Evolutionary conservation across 2,797 vertebrate species (phyloP), one percentile per base, ranked within the genome.

Genomic region (Galago senegalensis): DNA sequence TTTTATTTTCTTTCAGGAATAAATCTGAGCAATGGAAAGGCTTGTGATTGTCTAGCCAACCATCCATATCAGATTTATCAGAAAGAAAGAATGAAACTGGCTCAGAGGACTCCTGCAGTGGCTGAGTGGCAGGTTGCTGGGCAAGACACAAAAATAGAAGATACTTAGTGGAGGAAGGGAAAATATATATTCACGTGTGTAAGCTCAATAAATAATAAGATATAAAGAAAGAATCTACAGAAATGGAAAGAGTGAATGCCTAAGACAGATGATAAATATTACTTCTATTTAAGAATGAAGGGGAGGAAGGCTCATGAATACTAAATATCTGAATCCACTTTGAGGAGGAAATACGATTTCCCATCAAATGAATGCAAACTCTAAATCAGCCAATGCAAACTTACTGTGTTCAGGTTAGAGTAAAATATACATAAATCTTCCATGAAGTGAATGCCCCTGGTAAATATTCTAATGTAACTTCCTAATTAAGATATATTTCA

Each of bases 1-100:
- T 98, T 98, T 98, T 98, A 97, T 98, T 98, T 98, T 98, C 98
- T 97, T 96, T 70, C 85, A 91, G 96, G 94, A 97, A 97, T 98
- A 98, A 98, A 98, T 98, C 98, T 98, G 98, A 97, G 94, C 96
- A 95, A 96, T 91, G 90, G 93, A 98, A 96, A 77, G 56, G 76
- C 96, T 98, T 93, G 93, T 4, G 72, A 98, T 89, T 88, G 61
- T 95, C 97, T 95, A 93, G 81, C 92, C 97, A 97, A 95, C 91
- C 89, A 98, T 97, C 96, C 97, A 82, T 43, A 91, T 97, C 97
- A 37, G 40, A 98, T 96, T 81, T 9, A 96, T 49, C 88, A 96
- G 95, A 96, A 96, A 97, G 83, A 87, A 95, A 77, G 97, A 97
- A 94, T 89, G 97, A 96, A 90, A 97, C 96, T 49, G 67, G 3